A percentile compares a stretch with the other conserved stretches of the same genome.
phyloP scores from a whole-genome alignment of 2,797 vertebrate species.

The Brachymystax lenok region DNA sequence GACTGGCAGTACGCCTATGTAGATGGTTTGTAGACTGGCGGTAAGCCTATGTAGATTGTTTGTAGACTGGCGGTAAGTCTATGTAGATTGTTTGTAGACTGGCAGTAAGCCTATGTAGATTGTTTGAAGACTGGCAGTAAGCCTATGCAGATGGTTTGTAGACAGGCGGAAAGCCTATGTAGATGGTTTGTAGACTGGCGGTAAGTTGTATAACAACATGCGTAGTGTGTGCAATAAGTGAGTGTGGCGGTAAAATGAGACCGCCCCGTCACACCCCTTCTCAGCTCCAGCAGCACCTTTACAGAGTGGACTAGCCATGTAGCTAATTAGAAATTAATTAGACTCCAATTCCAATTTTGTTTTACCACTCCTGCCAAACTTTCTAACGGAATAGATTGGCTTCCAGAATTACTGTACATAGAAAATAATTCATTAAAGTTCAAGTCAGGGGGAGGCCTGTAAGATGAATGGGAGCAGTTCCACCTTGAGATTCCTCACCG shows the following conservation, averaged over 20 bases:
- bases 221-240: too few species aligned
- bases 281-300: slow-evolving; percentile 38
- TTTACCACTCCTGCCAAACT: slow-evolving; percentile 62
- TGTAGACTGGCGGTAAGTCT: too few species aligned
- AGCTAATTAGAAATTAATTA: slow-evolving; percentile 83
- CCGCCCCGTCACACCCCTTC: slow-evolving; percentile 53
- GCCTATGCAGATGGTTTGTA: too few species aligned
- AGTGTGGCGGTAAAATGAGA: neutral
- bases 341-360: slow-evolving; percentile 54
- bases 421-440: slow-evolving; percentile 67
- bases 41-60: too few species aligned
- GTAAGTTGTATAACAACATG: too few species aligned
- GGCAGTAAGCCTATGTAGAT: too few species aligned
- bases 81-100: too few species aligned
- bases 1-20: too few species aligned
- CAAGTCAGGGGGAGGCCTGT: slow-evolving; percentile 51
- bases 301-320: slow-evolving; percentile 73
- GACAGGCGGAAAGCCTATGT: too few species aligned
- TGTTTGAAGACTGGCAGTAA: too few species aligned
- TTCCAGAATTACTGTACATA: slow-evolving; percentile 55
- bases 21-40: too few species aligned
- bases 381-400: slow-evolving; percentile 71
- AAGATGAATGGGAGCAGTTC: slow-evolving; percentile 61
- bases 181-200: too few species aligned
- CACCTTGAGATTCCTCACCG: slow-evolving; percentile 18